These are phyloP conservation scores for Eunapius fragilis DNA, from an alignment of 37 sponge, comb jelly and placozoan genomes.

Conservation along the genomic window DNA sequence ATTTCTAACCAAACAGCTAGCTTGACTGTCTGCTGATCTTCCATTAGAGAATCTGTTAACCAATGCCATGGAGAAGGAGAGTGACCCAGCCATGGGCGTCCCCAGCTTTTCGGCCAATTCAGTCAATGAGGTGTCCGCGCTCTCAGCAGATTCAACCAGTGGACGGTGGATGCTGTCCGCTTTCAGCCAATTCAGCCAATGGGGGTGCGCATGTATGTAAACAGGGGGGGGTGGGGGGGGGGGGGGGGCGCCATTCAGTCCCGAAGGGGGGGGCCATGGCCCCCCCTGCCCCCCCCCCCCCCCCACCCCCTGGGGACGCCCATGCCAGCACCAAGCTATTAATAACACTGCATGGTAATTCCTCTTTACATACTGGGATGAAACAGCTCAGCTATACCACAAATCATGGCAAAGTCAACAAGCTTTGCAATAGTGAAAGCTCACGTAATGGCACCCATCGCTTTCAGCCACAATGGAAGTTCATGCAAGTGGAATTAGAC, in stretches of 20 bases:
- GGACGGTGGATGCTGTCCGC: no score
- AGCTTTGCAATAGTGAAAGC: not conserved
- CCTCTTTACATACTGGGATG: not conserved
- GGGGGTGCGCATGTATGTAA: no score
- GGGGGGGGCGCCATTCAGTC: no score
- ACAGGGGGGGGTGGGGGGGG: no score
- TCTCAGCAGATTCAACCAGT: no score
- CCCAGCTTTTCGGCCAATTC: no score
- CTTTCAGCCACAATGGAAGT: not conserved
- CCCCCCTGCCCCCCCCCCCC: no score
- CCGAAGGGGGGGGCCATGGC: no score
- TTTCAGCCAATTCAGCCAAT: no score
- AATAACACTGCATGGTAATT: not conserved
- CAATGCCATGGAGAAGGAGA: not conserved
- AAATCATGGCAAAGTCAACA: not conserved
- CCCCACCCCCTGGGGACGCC: no score
- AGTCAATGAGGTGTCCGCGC: no score
- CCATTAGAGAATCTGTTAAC: constrained; percentile 17
- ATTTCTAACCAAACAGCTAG: constrained; percentile 41
- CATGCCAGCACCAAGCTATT: not conserved
- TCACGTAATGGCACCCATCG: not conserved
- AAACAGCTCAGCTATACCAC: not conserved
- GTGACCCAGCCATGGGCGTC: no score
- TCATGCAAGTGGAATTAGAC: not conserved
- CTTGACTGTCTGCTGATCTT: constrained; percentile 3